Evolutionary conservation across 2,113 vertebrate species (phyloP).

Genomic region (Triplophysa tibetana): DNA sequence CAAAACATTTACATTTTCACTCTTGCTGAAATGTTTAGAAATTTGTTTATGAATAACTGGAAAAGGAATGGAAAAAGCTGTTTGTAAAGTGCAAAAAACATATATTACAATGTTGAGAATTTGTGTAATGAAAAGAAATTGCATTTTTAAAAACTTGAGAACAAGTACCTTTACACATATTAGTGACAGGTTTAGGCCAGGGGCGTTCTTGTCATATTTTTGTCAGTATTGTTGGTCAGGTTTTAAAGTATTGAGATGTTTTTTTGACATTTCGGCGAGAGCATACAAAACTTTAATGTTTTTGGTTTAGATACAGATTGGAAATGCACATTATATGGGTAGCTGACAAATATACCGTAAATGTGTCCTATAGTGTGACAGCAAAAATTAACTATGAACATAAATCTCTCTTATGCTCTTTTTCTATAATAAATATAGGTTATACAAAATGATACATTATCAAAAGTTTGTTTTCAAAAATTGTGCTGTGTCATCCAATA

Average conservation of each 20-base stretch:
- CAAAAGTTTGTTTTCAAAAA: too few relatives aligned
- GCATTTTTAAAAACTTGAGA: background rate
- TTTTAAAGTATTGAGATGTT: background rate
- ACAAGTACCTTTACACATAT: background rate
- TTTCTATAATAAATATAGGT: too few relatives aligned
- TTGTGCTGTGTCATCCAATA: too few relatives aligned
- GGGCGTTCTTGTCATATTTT: background rate
- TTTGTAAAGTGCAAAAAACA: background rate
- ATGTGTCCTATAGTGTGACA: too few relatives aligned
- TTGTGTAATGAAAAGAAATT: background rate
- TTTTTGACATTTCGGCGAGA: background rate
- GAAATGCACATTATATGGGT: too few relatives aligned
- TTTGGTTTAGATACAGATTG: background rate
- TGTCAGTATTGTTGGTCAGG: constrained; percentile 4
- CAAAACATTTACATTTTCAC: background rate
- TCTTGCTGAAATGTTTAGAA: background rate
- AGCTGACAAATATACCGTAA: too few relatives aligned
- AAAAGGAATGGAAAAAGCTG: background rate
- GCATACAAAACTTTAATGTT: background rate
- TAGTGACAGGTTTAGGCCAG: background rate
- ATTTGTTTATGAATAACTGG: background rate
- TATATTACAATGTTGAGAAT: background rate
- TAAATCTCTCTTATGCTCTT: too few relatives aligned
- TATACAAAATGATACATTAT: too few relatives aligned
- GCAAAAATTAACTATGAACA: too few relatives aligned